Evolutionary conservation across 1,140 invertebrate genomes (phyloP).

Genomic region (Drosophila cardini): DNA sequence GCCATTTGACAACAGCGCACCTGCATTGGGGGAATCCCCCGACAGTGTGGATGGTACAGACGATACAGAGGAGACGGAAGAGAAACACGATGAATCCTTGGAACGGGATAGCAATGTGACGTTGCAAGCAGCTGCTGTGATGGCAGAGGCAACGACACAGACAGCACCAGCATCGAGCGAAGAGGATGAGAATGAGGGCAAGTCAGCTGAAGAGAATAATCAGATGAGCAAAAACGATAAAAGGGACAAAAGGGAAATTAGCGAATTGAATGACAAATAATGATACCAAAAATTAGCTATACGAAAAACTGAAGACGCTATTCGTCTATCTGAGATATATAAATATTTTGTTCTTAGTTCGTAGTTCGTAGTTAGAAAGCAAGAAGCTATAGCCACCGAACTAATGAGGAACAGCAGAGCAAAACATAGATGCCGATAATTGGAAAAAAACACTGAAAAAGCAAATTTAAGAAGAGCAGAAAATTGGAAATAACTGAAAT

Average conservation of each 20-base stretch:
- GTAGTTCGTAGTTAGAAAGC: conserved; percentile 18
- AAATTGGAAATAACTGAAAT: not conserved
- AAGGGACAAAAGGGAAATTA: conserved; percentile 43
- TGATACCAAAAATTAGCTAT: conserved; percentile 71
- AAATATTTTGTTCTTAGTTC: conserved; percentile 8
- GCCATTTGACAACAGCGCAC: conserved; percentile 21
- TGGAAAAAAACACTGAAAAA: no score
- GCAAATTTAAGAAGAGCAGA: not conserved
- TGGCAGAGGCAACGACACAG: conserved; percentile 35
- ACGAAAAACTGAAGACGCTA: conserved; percentile 22
- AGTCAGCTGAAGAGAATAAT: conserved; percentile 22
- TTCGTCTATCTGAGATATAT: conserved; percentile 32
- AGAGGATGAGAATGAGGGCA: conserved; percentile 8
- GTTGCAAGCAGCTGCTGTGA: conserved; percentile 2
- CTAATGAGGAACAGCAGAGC: not conserved
- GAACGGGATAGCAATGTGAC: conserved; percentile 4
- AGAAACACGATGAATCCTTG: not conserved
- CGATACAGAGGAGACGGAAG: conserved; percentile 28
- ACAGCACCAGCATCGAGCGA: conserved; percentile 10
- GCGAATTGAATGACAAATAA: conserved; percentile 50
- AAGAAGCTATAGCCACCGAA: conserved; percentile 13
- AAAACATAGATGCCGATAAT: not conserved
- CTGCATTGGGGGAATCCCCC: not conserved
- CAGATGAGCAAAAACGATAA: conserved; percentile 44
- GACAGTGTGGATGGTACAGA: conserved; percentile 9